Evolutionary conservation across 2,113 vertebrate genomes (phyloP), one percentile per base, ranked within the genome.

Genomic region (Bolborhynchus lineola): DNA sequence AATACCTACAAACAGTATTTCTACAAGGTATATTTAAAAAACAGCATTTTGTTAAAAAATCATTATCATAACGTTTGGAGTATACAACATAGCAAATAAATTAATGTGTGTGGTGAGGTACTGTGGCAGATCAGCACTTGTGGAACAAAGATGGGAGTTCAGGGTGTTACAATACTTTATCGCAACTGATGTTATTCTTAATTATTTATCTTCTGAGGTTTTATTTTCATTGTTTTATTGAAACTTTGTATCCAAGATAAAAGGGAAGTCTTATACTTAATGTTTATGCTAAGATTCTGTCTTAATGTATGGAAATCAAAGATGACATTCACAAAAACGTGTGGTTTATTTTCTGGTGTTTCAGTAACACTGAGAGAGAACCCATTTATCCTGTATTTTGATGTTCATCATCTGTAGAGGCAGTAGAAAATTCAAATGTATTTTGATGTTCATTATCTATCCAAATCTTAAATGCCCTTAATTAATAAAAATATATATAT

Each of bases 401-500:
- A 68, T 87, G 68, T 62, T 86, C 78, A 13, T 62, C 42, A 72
- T 82, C 57, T 44, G 68, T 86, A 41, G 62, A 89, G 37, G 62
- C 71, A 95, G 74, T 83, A 90, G 82, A 86, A 97, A 88, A 95
- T 91, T 82, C 28, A 92, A 93, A 86, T 94, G 42, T 92, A 81
- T 97, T 96, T 92, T 91, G 67, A 92, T 98, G 97, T 96, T 94
- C 64, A 88, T 83, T 92, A 85, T 88, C 91, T 93, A 89, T 88
- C 67, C 86, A 97, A 95, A 97, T 93, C 88, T 95, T 96, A 95
- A 97, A 94, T 97, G 96, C 55, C 95, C 93, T 98, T 97, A 94
- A 97, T 97, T 96, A 97, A 97, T 97, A 96, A 92, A 96, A 97
- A 91, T 96, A 87, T 88, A 85, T 93, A 87, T 77, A n/a, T n/a